A percentile compares a stretch with the other conserved stretches of the same genome.
These are phyloP conservation scores for Trinorchestia longiramus DNA, from an alignment of 1,140 invertebrate genomes.

Conservation along the genomic window DNA sequence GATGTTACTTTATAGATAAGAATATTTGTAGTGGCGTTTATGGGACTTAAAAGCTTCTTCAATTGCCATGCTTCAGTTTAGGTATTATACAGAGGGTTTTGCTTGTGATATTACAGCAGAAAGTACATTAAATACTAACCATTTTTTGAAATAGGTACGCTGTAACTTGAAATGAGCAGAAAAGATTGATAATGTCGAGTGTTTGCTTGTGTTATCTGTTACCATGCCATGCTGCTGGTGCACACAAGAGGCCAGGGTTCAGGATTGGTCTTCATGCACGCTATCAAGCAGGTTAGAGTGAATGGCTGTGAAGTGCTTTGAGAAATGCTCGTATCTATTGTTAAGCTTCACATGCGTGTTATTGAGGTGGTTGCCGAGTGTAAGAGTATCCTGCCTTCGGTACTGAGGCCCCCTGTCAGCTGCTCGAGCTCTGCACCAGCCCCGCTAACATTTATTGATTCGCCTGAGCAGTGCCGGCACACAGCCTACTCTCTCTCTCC, in stretches of 20 bases:
- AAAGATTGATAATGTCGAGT: background rate
- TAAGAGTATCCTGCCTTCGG: background rate
- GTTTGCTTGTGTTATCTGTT: background rate
- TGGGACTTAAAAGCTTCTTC: too few species aligned
- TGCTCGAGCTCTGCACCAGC: constrained; percentile 23
- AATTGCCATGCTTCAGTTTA: too few species aligned
- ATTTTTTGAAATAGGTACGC: too few species aligned
- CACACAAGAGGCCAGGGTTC: too few species aligned
- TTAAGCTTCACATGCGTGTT: too few species aligned
- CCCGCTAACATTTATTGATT: constrained; percentile 46
- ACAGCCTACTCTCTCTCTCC: constrained; percentile 35
- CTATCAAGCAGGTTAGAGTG: background rate
- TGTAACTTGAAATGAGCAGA: background rate
- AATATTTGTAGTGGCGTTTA: too few species aligned
- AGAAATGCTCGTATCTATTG: too few species aligned
- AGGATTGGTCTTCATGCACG: background rate
- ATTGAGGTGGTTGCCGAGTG: background rate
- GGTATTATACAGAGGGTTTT: too few species aligned
- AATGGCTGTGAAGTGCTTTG: background rate
- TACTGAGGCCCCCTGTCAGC: background rate
- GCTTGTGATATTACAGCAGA: too few species aligned
- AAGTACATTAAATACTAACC: too few species aligned
- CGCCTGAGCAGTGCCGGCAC: constrained; percentile 48
- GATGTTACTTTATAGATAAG: too few species aligned
- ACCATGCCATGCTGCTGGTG: too few species aligned